phyloP scores from a whole-genome alignment of 2,113 vertebrate species.

The Rhabdornis inornatus region DNA sequence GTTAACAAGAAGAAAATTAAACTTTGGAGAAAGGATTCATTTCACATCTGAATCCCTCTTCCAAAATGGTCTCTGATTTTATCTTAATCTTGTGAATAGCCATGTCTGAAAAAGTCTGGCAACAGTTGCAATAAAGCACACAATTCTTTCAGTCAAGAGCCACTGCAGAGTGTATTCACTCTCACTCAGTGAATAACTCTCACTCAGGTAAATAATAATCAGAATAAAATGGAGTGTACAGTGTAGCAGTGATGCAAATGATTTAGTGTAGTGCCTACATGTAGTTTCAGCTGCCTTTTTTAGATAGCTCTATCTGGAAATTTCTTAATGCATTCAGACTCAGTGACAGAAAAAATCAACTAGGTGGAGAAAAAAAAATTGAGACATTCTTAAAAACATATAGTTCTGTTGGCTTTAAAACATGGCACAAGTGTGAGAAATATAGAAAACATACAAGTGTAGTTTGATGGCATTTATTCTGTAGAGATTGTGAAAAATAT shows the following conservation, averaged over 20 bases:
- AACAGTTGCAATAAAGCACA: background rate
- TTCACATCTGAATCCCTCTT: slow-evolving; percentile 38
- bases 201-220: background rate
- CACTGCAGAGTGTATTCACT: background rate
- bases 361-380: background rate
- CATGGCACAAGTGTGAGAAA: background rate
- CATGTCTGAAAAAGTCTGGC: background rate
- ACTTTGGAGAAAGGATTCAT: slow-evolving; percentile 37
- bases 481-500: background rate
- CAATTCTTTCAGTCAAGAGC: background rate
- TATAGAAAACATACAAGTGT: background rate
- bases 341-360: background rate
- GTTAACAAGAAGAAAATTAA: slow-evolving; percentile 67
- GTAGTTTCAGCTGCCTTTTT: background rate
- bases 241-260: background rate
- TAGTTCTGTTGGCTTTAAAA: background rate
- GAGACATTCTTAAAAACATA: background rate
- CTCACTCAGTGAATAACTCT: background rate
- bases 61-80: background rate
- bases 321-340: background rate
- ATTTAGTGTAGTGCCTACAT: background rate
- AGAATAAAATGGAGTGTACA: background rate
- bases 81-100: background rate
- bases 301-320: background rate
- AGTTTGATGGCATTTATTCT: background rate